Evolutionary conservation across 2,797 vertebrate species (phyloP), one percentile per base, ranked within the genome.

Genomic region (Coreius guichenoti): DNA sequence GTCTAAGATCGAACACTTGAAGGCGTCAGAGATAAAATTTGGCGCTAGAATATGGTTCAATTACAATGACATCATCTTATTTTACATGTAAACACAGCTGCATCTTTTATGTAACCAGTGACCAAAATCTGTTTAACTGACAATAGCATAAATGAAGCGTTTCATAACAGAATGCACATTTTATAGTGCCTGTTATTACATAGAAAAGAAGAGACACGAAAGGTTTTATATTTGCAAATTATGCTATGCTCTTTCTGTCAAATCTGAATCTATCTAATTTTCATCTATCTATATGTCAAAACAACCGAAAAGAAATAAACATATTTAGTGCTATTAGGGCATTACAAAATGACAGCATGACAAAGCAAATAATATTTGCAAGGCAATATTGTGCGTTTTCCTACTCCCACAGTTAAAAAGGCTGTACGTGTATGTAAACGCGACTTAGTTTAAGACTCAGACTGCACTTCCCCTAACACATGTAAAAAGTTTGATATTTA

Each of bases 11-110:
- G 33, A 23, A 86, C 88, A 67, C 88, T 39, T 51, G 89, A 13
- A 79, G 87, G 73, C 80, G 89, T 83, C 87, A 90, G 31, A 90
- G 58, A 43, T 26, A 5, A 63, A 39, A 26, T 17, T 26, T 70
- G 21, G 36, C 19, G 17, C 4, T 29, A 49, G 17, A 69, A 54
- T 61, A 63, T 58, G 29, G 54, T 63, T 69, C 29, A 54, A 54
- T 36, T 29, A 67, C 45, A 80, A 85, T 85, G 77, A 85, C 84
- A 56, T 85, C 84, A 85, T 81, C 84, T 47, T 16, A 43, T 73
- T 80, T 36, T 5, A 17, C 67, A 29, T 51, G 33, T 73, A 61
- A 80, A 80, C 78, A 74, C 84, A 63, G 56, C 56, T 65, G 78
- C 56, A 61, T 79, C 51, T 43, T 80, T 80, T 80, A 65, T 63